Evolutionary conservation across 1,140 invertebrate species (phyloP).

Genomic region (Aphis gossypii): DNA sequence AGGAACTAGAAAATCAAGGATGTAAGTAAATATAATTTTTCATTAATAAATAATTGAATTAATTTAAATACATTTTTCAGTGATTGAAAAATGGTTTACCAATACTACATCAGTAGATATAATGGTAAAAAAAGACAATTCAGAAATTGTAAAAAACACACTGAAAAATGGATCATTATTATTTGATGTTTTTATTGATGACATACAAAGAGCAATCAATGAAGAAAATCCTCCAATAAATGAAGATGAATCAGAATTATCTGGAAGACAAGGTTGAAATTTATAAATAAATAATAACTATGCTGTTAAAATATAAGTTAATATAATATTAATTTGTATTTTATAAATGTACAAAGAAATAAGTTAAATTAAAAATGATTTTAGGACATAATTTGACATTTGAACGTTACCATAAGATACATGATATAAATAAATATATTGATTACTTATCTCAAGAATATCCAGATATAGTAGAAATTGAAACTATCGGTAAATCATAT

Average conservation of each 20-base stretch:
- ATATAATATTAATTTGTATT: background rate
- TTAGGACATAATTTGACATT: slow-evolving; percentile 82
- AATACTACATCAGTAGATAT: slow-evolving; percentile 61
- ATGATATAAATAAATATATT: slow-evolving; percentile 67
- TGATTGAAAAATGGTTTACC: slow-evolving; percentile 61
- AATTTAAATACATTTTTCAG: slow-evolving; percentile 59
- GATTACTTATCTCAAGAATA: slow-evolving; percentile 76
- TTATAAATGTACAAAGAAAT: background rate
- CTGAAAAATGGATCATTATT: slow-evolving; percentile 64
- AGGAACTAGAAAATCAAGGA: slow-evolving; percentile 59
- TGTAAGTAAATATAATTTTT: slow-evolving; percentile 59
- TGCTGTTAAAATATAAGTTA: background rate
- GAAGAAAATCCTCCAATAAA: slow-evolving; percentile 76
- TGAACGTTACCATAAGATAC: slow-evolving; percentile 77
- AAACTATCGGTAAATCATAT: slow-evolving; percentile 77
- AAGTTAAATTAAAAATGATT: slow-evolving; percentile 57
- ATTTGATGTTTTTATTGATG: slow-evolving; percentile 74
- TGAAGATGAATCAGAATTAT: slow-evolving; percentile 72
- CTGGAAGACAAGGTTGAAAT: slow-evolving; percentile 74
- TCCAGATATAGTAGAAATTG: slow-evolving; percentile 73
- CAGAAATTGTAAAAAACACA: slow-evolving; percentile 59
- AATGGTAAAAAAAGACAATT: slow-evolving; percentile 60
- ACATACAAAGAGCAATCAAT: slow-evolving; percentile 79
- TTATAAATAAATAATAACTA: background rate
- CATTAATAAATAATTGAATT: background rate